phyloP scores from a whole-genome alignment of 2,888 invertebrate species.

The Corythucha ciliata region DNA sequence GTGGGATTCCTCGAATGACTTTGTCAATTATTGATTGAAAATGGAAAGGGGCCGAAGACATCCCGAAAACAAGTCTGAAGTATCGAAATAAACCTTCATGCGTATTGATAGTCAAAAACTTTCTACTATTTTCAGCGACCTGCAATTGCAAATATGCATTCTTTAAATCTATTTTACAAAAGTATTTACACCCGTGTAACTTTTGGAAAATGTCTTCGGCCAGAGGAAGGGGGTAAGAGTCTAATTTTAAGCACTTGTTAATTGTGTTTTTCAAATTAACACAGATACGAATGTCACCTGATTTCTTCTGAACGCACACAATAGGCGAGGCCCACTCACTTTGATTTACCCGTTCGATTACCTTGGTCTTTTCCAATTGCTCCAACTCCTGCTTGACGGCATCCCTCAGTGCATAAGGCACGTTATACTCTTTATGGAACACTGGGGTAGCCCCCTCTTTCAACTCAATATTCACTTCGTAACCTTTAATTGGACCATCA shows the following conservation, averaged over 20 bases:
- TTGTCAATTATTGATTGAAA: constrained; percentile 9
- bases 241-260: constrained; percentile 15
- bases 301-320: constrained; percentile 8
- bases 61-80: neutral
- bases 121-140: neutral
- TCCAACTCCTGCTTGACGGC: constrained; percentile 20
- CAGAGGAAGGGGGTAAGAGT: constrained; percentile 22
- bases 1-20: neutral
- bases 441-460: constrained; percentile 23
- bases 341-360: constrained; percentile 19
- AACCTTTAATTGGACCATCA: constrained; percentile 12
- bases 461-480: constrained; percentile 16
- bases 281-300: constrained; percentile 16
- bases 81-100: constrained; percentile 6
- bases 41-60: neutral
- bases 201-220: constrained; percentile 17
- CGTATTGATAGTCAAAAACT: constrained; percentile 3
- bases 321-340: constrained; percentile 22
- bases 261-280: constrained; percentile 7
- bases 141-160: constrained; percentile 2
- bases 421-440: constrained; percentile 22
- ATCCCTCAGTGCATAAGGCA: constrained; percentile 18
- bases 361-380: constrained; percentile 10
- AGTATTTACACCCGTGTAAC: constrained; percentile 11
- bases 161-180: constrained; percentile 4